A percentile compares a stretch with the other conserved stretches of the same genome.
Evolutionary conservation across 2,113 vertebrate species (phyloP).

Genomic region (Sphaerodactylus townsendi): DNA sequence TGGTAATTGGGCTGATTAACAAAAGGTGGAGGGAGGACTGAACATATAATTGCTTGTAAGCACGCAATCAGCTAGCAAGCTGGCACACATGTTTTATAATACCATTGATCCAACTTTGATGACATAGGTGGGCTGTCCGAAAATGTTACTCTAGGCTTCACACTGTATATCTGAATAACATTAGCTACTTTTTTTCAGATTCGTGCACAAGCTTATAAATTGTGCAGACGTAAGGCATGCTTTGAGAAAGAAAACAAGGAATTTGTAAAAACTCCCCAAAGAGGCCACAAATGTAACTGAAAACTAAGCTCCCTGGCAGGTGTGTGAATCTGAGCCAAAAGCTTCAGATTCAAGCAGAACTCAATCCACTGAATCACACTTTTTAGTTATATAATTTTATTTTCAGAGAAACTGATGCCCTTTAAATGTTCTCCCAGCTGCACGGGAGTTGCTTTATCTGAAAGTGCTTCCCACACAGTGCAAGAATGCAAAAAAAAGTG

Average conservation of each 20-base stretch:
- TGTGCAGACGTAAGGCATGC: not conserved
- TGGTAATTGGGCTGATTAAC: not conserved
- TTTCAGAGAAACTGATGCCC: not conserved
- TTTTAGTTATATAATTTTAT: not conserved
- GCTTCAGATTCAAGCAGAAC: not conserved
- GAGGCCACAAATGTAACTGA: not conserved
- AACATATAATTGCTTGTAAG: no score
- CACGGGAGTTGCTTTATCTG: no score
- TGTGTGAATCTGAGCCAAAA: not conserved
- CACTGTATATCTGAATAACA: accelerated
- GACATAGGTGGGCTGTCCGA: not conserved
- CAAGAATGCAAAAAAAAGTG: no score
- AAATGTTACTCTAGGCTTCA: not conserved
- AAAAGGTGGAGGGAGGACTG: no score
- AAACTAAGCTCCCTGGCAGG: not conserved
- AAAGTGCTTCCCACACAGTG: no score
- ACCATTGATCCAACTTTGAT: not conserved
- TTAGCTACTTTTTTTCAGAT: accelerated
- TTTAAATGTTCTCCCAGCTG: not conserved
- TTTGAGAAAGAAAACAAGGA: not conserved
- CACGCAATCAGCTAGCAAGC: no score
- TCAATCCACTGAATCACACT: not conserved
- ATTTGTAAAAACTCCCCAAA: not conserved
- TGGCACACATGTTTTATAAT: not conserved
- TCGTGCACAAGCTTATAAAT: not conserved